Percentiles rank a stretch among this genome's conserved stretches.
Conservation (phyloP, 2,888 invertebrate genomes). For the Hypomecis atomaria region DNA sequence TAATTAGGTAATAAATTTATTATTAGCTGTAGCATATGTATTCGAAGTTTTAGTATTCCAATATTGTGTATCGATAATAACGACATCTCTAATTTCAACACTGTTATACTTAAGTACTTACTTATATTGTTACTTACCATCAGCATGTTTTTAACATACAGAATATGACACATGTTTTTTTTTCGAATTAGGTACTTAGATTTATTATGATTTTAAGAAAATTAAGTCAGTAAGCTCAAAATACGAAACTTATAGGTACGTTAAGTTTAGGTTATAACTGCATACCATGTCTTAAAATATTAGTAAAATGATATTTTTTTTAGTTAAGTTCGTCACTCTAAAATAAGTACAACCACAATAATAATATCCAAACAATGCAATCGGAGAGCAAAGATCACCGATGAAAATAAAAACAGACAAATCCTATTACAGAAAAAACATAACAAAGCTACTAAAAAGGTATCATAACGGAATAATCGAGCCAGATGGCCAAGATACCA, state of each 20-base stretch:
- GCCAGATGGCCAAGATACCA: slow-evolving; percentile 28
- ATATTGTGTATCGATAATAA: not conserved
- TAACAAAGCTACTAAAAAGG: slow-evolving; percentile 27
- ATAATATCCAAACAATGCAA: slow-evolving; percentile 14
- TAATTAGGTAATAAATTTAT: not conserved
- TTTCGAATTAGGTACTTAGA: too few relatives aligned
- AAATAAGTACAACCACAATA: not conserved
- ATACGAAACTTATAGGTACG: too few relatives aligned
- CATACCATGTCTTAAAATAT: too few relatives aligned
- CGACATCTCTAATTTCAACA: not conserved
- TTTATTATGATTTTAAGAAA: too few relatives aligned
- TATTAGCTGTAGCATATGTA: not conserved
- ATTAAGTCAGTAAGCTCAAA: too few relatives aligned
- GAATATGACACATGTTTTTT: too few relatives aligned
- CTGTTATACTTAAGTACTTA: too few relatives aligned
- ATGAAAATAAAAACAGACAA: slow-evolving; percentile 19
- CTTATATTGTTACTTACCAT: too few relatives aligned
- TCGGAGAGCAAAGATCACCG: slow-evolving; percentile 10
- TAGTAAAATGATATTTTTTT: too few relatives aligned
- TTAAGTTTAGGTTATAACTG: too few relatives aligned
- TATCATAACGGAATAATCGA: slow-evolving; percentile 36
- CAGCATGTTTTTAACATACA: too few relatives aligned
- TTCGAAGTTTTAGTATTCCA: too few relatives aligned
- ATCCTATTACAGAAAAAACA: slow-evolving; percentile 23
- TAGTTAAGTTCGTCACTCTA: not conserved